phyloP scores from a whole-genome alignment of 2,888 invertebrate species.

The Tipula helvola region DNA sequence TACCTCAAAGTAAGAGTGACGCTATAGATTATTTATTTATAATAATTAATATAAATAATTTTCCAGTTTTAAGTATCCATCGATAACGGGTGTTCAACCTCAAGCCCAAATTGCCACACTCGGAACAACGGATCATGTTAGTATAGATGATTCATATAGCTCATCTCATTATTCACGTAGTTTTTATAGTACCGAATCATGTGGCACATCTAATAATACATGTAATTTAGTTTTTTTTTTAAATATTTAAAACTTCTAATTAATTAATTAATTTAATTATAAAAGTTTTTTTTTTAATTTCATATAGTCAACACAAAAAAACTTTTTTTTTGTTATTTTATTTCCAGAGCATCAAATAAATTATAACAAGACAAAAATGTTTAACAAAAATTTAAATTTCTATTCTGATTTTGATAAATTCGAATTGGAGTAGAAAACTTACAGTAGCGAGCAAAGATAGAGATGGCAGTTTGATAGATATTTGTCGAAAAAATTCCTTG shows the following conservation, averaged over 20 bases:
- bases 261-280: background rate
- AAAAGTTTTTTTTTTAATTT: background rate
- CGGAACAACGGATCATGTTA: background rate
- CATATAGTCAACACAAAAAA: background rate
- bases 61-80: background rate
- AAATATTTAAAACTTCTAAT: background rate
- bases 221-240: background rate
- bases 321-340: background rate
- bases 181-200: constrained; percentile 4
- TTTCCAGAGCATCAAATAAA: background rate
- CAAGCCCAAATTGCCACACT: background rate
- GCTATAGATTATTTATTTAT: background rate
- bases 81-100: background rate
- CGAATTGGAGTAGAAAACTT: background rate
- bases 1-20: background rate
- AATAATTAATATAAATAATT: background rate
- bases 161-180: constrained; percentile 6
- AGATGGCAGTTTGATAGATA: background rate
- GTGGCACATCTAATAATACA: constrained; percentile 6
- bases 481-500: background rate
- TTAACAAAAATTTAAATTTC: background rate
- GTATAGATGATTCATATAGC: background rate
- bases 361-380: background rate
- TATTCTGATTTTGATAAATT: background rate
- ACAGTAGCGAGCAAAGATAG: background rate